phyloP scores from a whole-genome alignment of 1,140 invertebrate species.

The Rhopalosiphum padi region DNA sequence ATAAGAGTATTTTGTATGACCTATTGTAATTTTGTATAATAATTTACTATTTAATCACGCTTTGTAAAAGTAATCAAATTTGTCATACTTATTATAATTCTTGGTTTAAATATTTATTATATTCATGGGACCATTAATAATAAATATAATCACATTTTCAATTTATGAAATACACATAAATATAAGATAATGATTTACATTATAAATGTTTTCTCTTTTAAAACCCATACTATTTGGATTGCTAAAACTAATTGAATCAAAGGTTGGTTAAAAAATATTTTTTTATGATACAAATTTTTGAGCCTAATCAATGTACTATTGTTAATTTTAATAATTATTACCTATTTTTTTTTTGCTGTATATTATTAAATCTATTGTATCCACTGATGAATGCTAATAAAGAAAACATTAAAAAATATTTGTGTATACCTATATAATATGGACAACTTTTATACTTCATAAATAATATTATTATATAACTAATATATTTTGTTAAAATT shows the following conservation, averaged over 20 bases:
- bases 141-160: neutral
- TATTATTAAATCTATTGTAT: neutral
- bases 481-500: neutral
- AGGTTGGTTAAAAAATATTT: neutral
- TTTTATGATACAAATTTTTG: neutral
- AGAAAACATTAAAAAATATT: neutral
- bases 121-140: neutral
- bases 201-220: neutral
- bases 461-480: neutral
- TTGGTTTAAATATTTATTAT: neutral
- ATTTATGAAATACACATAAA: neutral
- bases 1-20: neutral
- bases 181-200: neutral
- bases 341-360: neutral
- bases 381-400: neutral
- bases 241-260: neutral
- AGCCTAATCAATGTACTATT: neutral
- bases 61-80: neutral
- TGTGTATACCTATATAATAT: neutral
- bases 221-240: neutral
- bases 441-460: neutral
- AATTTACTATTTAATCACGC: neutral
- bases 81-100: neutral
- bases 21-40: neutral
- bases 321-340: constrained; percentile 4